Evolutionary conservation across 2,888 invertebrate genomes (phyloP).

Genomic region (Sphinx pinastri): DNA sequence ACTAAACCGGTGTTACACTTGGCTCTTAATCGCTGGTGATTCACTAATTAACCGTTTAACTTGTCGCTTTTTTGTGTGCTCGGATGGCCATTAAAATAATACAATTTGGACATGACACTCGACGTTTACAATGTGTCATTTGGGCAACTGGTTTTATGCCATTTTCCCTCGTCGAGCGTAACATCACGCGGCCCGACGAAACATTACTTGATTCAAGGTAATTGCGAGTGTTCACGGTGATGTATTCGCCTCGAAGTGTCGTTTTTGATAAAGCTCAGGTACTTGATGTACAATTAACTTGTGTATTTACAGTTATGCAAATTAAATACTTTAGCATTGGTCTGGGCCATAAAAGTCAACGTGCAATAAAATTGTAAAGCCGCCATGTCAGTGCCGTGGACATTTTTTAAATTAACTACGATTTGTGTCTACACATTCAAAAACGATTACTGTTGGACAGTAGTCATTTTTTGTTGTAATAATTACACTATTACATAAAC

Average conservation of each 20-base stretch:
- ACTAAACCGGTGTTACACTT: slow-evolving; percentile 29
- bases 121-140: slow-evolving; percentile 33
- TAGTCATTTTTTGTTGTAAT: not conserved
- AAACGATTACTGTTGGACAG: too few relatives aligned
- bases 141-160: slow-evolving; percentile 30
- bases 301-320: slow-evolving; percentile 17
- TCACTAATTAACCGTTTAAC: slow-evolving; percentile 37
- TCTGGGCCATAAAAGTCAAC: not conserved
- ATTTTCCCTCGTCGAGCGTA: not conserved
- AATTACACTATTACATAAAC: not conserved
- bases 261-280: not conserved
- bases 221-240: slow-evolving; percentile 12
- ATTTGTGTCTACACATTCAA: not conserved
- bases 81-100: slow-evolving; percentile 37
- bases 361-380: slow-evolving; percentile 11
- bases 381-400: not conserved
- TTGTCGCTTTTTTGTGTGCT: slow-evolving; percentile 36
- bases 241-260: not conserved
- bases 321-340: slow-evolving; percentile 14
- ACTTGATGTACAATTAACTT: slow-evolving; percentile 11
- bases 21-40: slow-evolving; percentile 31
- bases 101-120: slow-evolving; percentile 32
- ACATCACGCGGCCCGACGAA: not conserved
- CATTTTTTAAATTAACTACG: slow-evolving; percentile 4
- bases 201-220: slow-evolving; percentile 6